Base-by-base conservation (phyloP, 1,140 invertebrate species). In the Platorchestia sp. region DNA sequence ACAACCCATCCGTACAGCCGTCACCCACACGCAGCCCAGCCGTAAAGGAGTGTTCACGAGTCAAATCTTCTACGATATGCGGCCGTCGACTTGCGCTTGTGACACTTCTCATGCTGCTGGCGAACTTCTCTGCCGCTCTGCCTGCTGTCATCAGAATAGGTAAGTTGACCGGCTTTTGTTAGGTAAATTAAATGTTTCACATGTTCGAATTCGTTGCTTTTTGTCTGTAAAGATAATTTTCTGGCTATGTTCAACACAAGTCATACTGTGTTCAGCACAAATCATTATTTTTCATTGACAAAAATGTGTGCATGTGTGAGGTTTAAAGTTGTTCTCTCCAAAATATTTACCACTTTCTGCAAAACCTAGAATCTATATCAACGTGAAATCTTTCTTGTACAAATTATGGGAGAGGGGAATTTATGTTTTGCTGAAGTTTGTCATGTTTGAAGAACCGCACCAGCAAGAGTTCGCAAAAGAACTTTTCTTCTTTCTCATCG, bases 61-160 rank as follows among this genome's bases (percentile, higher is more conserved):
- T 75, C 59, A 27, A 75, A 27, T 75, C 59, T 14, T 75, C 14
- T 10, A 75, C 59, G 27, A 27, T 3, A 36, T 36, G 14, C 59
- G 59, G 59, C 7, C 1, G 59, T 22, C 59, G 59, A 10, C 1
- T 75, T 10, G 59, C 59, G 10, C 36, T 75, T 75, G 59, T 75
- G 7, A 27, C 59, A 19, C 59, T 89, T 10, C 87, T 89, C 27
- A 14, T 41, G 36, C 22, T 89, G 87, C 41, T 89, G 87, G 87
- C 42, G n/a, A 89, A 44, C 43, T 27, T 42, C 87, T 89, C 27
- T 27, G 10, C 87, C 42, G 87, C 87, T 14, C 87, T 89, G 36
- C 87, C 87, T 89, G 87, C 87, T 42, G 87, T 89, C 87, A 89
- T 89, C 22, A 41, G 87, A 16, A 89, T 89, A 42, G 87, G 87